Evolutionary conservation across 2,113 vertebrate species (phyloP).

Genomic region (Heterocephalus glaber): DNA sequence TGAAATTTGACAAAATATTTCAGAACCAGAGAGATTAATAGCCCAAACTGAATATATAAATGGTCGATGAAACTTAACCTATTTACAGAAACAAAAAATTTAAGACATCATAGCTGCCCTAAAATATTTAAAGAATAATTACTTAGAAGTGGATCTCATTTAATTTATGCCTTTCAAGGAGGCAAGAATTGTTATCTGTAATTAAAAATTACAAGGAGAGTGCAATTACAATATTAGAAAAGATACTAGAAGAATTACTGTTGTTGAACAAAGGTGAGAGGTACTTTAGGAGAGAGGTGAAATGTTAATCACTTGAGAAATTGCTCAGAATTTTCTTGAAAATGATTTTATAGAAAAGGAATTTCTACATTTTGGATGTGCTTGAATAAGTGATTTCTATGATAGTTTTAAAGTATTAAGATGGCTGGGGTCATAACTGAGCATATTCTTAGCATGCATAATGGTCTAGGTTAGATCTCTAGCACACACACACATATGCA

Average conservation of each 20-base stretch:
- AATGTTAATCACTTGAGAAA: background rate
- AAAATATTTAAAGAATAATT: background rate
- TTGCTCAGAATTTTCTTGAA: background rate
- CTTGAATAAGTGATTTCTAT: background rate
- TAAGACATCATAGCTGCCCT: background rate
- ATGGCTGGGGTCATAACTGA: background rate
- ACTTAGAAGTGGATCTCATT: background rate
- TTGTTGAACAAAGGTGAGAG: background rate
- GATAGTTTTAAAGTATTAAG: background rate
- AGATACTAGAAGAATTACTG: background rate
- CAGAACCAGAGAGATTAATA: background rate
- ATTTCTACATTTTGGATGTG: background rate
- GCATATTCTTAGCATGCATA: background rate
- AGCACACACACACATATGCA: background rate
- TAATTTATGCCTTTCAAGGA: background rate
- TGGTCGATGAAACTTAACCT: background rate
- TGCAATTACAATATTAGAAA: background rate
- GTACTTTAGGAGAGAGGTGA: background rate
- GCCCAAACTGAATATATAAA: background rate
- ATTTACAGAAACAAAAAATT: background rate
- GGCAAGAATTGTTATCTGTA: background rate
- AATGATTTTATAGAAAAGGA: background rate
- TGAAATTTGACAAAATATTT: background rate
- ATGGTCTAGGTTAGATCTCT: rapidly evolving
- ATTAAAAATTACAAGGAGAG: background rate